Conservation (phyloP, 1,140 invertebrate genomes). For the Hermetia illucens region DNA sequence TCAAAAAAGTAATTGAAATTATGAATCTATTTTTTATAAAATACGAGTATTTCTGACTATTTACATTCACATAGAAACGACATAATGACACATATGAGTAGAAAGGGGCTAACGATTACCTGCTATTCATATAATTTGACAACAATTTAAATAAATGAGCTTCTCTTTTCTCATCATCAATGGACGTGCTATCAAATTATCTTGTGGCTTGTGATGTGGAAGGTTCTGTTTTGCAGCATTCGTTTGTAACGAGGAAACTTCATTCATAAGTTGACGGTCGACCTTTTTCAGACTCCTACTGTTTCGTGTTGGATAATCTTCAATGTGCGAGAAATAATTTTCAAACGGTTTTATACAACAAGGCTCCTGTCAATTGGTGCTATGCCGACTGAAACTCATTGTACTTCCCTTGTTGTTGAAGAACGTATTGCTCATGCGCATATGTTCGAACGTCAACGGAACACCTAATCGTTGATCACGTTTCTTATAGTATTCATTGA, state of each 20-base stretch:
- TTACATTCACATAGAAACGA: no score
- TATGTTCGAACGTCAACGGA: constrained; percentile 58
- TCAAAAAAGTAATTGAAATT: no score
- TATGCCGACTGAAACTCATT: background rate
- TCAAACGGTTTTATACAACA: background rate
- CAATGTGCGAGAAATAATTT: background rate
- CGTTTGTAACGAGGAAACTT: background rate
- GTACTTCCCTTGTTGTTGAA: background rate
- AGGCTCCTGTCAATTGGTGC: background rate
- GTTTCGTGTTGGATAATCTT: background rate
- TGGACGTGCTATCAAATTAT: background rate
- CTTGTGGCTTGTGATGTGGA: background rate
- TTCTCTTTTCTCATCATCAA: background rate
- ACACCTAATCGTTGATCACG: constrained; percentile 58
- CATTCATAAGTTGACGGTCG: background rate
- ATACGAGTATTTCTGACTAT: no score
- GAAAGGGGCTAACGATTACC: no score
- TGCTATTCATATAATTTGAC: constrained; percentile 4
- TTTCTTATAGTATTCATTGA: constrained; percentile 79
- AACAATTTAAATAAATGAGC: background rate
- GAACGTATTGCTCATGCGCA: constrained; percentile 36
- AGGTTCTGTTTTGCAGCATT: background rate
- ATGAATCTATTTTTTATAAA: no score
- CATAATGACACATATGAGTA: no score
- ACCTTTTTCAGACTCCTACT: background rate